Evolutionary conservation across 2,113 vertebrate species (phyloP), one percentile per base, ranked within the genome.

Genomic region (Mastomys coucha): DNA sequence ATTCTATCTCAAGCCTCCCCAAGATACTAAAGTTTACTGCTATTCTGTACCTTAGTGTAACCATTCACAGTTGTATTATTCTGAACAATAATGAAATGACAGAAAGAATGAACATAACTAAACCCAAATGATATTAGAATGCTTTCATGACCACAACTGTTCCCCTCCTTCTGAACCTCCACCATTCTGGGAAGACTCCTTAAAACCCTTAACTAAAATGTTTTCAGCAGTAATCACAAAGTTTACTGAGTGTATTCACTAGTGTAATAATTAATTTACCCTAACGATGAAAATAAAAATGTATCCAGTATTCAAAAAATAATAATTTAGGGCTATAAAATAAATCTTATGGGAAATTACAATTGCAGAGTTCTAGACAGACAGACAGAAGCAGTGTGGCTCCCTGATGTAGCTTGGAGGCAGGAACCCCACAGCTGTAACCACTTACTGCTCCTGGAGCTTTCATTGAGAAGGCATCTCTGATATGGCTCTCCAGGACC

Each of bases 41-140:
- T 91, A 10, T 94, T 51, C 7, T 94, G 76, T 77, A 81, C 49
- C n/a, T 91, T 77, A 28, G 85, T 92, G n/a, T 88, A 33, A 65
- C 91, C 28, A 75, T 7, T 63, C 76, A 42, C 0, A 36, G 76
- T 77, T 80, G 31, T 88, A 0, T 76, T 92, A 91, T 88, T 91
- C 14, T 92, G 42, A 33, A 86, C 22, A 53, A 51, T 65, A 82
- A 39, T 53, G 5, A 14, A 82, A 56, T 80, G 63, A 92, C 88
- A 77, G n/a, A 82, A 72, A 88, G 91, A 72, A 84, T 90, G 72
- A 93, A 73, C 93, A 60, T 69, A 11, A 16, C 19, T 70, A 49
- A 87, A 85, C 20, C 24, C n/a, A 88, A 63, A 60, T 81, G 73
- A 5, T 94, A 13, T 72, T 58, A 89, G 33, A 65, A 72, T 9